Conservation (phyloP, 1,140 invertebrate genomes). For the Amyelois transitella region DNA sequence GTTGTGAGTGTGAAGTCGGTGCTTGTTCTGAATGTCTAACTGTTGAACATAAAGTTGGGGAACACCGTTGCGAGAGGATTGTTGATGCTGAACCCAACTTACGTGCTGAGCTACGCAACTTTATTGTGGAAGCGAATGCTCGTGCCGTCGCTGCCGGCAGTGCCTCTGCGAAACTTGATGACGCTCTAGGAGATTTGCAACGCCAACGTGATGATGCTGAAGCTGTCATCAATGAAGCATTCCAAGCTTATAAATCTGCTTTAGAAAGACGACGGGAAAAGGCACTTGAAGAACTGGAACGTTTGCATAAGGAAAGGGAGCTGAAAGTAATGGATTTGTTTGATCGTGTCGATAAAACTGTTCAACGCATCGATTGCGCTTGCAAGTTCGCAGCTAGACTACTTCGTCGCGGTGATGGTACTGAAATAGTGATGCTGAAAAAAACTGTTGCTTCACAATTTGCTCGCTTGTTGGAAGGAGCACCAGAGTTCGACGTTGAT, state of each 20-base stretch:
- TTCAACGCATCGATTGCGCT: constrained; percentile 88
- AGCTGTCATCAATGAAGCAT: constrained; percentile 88
- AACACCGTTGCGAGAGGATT: constrained; percentile 86
- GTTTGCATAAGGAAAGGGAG: constrained; percentile 88
- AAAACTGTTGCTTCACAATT: constrained; percentile 85
- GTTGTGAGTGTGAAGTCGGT: constrained; percentile 86
- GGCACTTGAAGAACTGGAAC: constrained; percentile 83
- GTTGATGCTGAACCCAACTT: constrained; percentile 83
- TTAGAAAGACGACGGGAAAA: constrained; percentile 87
- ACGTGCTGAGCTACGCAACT: constrained; percentile 82
- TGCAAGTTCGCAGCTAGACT: constrained; percentile 87
- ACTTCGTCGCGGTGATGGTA: constrained; percentile 86
- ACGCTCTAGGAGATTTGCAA: constrained; percentile 88
- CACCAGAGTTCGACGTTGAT: constrained; percentile 84
- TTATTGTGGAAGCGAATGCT: constrained; percentile 82
- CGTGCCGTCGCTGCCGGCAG: constrained; percentile 85
- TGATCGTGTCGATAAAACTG: constrained; percentile 85
- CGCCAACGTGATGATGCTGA: constrained; percentile 90
- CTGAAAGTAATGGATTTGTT: constrained; percentile 91
- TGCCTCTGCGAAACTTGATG: constrained; percentile 82
- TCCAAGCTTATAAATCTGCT: constrained; percentile 87
- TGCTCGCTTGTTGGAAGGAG: constrained; percentile 84
- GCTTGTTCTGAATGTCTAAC: constrained; percentile 89
- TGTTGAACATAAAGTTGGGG: constrained; percentile 84
- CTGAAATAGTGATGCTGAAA: constrained; percentile 88